Evolutionary conservation across 2,888 invertebrate species (phyloP), one percentile per base, ranked within the genome.

Genomic region (Taphrorychus bicolor): DNA sequence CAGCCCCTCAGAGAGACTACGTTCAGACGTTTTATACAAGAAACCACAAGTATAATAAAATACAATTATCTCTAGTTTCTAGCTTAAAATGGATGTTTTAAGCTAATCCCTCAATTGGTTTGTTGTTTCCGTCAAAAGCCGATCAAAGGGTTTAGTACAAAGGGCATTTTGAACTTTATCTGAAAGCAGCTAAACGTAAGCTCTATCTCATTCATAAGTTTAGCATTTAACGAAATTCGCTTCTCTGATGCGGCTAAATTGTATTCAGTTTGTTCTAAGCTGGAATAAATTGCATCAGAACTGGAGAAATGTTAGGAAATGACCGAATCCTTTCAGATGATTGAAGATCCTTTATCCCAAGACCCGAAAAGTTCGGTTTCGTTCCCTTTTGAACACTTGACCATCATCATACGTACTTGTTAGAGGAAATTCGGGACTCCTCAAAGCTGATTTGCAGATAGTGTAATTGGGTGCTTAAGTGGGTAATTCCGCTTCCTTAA

Each of bases 1-100:
- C 23, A 41, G 42, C 61, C 40, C 52, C 45, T 45, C n/a, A 18
- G 61, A 42, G 61, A 42, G 21, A 53, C 53, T 24, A 41, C 53
- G 24, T 53, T 40, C 32, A 51, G 17, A 51, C 11, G 5, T 51
- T 19, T 51, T 17, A 5, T 51, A 1, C 17, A n/a, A 45, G 17
- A 16, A 14, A 16, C 16, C 45, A 4, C 16, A 45, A 45, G 14
- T 11, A 14, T 45, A n/a, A 16, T 5, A 45, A 45, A 45, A 45
- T 45, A 2, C 17, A n/a, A 9, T 11, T 11, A 32, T n/a, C n/a
- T n/a, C n/a, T n/a, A n/a, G n/a, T n/a, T n/a, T n/a, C n/a, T n/a
- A n/a, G n/a, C n/a, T n/a, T n/a, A n/a, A n/a, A n/a, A n/a, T n/a
- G n/a, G n/a, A n/a, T n/a, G n/a, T n/a, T n/a, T n/a, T n/a, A n/a